Evolutionary conservation across 2,888 invertebrate species (phyloP).

Genomic region (Alloscopus bannaensis): DNA sequence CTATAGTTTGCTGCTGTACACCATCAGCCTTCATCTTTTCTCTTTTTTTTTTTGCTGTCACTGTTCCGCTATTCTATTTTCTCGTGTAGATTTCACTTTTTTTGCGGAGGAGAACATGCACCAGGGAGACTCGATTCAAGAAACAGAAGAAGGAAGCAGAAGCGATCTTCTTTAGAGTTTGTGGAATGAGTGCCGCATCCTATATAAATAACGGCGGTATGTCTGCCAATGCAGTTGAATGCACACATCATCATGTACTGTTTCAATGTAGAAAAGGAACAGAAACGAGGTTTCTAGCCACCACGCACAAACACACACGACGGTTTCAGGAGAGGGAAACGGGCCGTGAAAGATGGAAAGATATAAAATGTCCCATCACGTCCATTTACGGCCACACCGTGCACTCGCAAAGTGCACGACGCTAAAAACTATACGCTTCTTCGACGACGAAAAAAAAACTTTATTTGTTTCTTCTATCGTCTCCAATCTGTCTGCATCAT

Average conservation of each 20-base stretch:
- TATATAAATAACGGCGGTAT: too few relatives aligned
- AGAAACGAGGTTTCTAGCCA: too few relatives aligned
- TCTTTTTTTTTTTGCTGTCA: slow-evolving; percentile 26
- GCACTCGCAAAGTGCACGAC: slow-evolving; percentile 47
- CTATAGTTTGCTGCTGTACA: not conserved
- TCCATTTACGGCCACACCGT: slow-evolving; percentile 57
- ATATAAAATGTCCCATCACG: slow-evolving; percentile 54
- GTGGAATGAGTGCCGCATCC: too few relatives aligned
- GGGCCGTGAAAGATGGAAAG: slow-evolving; percentile 44
- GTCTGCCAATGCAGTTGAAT: too few relatives aligned
- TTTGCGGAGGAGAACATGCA: slow-evolving; percentile 29
- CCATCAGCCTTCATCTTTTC: slow-evolving; percentile 17
- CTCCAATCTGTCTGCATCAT: not conserved
- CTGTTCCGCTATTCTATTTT: slow-evolving; percentile 47
- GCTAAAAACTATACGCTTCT: too few relatives aligned
- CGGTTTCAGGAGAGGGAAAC: slow-evolving; percentile 32
- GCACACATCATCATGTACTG: too few relatives aligned
- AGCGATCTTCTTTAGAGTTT: slow-evolving; percentile 4
- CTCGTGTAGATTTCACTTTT: slow-evolving; percentile 18
- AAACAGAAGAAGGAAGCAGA: slow-evolving; percentile 4
- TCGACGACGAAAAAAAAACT: too few relatives aligned
- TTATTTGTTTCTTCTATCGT: slow-evolving; percentile 5
- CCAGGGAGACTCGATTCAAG: too few relatives aligned
- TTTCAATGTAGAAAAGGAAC: too few relatives aligned
- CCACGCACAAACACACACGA: too few relatives aligned